Evolutionary conservation across 2,888 invertebrate species (phyloP), one percentile per base, ranked within the genome.

Genomic region (Acleris sparsana): DNA sequence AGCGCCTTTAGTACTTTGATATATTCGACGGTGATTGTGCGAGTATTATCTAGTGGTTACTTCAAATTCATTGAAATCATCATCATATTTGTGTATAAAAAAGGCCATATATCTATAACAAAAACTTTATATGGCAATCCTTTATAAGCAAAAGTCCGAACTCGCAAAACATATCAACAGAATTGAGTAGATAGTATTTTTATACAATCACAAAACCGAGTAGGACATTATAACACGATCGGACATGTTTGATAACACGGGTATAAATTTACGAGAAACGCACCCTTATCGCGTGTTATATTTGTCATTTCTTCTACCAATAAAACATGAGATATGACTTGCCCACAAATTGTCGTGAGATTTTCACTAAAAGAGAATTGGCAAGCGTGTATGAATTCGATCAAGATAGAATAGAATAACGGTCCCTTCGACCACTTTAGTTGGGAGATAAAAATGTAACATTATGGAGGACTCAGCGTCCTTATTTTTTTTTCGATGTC

Each of bases 271-370:
- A 59, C 44, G 66, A 29, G 53, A 53, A 62, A 65, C 56, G 55
- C 48, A 51, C 29, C 58, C 68, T 69, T 69, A 67, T 69, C 69
- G 67, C 58, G 39, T 39, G 53, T 62, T 58, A 66, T 69, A 69
- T 69, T 69, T 66, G 69, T 69, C 69, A 65, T 66, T 60, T 64
- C 68, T 68, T 64, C 52, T 56, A 57, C 60, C 64, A 60, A 68
- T 60, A 64, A 64, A 68, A 64, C 59, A 61, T 68, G 57, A 64
- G 68, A 64, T 68, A 68, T 57, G 64, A 68, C 64, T 64, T 56
- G 68, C 64, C 64, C 64, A 57, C 68, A 68, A 68, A 64, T 68
- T 61, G 62, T 66, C 57, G 52, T 56, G 52, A 66, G 66, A 62
- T 66, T 66, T 66, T 66, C 66, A 66, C 57, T 66, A 43, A 61